Base-by-base conservation (phyloP, 2,113 vertebrate genomes). In the Brachyistius frenatus region DNA sequence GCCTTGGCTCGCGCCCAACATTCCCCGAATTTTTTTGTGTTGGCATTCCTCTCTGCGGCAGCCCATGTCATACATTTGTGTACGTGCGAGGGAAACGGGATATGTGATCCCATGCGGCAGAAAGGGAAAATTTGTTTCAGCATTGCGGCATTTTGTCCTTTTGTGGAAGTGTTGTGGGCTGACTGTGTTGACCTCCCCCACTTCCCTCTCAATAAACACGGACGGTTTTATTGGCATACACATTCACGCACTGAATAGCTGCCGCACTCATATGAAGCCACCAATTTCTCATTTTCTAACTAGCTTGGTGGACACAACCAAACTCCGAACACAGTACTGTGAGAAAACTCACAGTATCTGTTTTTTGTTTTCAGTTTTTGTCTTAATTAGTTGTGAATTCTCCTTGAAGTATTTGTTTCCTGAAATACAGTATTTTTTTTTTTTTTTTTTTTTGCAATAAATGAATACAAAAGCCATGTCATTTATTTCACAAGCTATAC, bases 101-200 rank as follows among this genome's bases (percentile, higher is more conserved):
- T 88, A 88, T 87, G 66, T 83, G 89, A 89, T 89, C 80, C 90
- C 61, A 66, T 66, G 66, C 55, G 80, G 91, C 90, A 86, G 73
- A 92, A 85, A 86, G 66, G 84, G 78, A 93, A 86, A 83, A 85
- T 90, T 92, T 87, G 84, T 94, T 94, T 92, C 83, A 91, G 79
- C 86, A 72, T 92, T 72, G 73, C 35, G 11, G 86, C 84, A 67
- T 91, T 93, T 91, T 91, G 74, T 91, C 90, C 88, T 92, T 94
- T 92, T 92, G 93, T 92, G 90, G 85, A 92, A 89, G 83, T 77
- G 81, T 23, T 23, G 23, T 78, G 68, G 68, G 66, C 81, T 73
- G n/a, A 35, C 41, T 66, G 50, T 66, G 32, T 80, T 57, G 44
- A 83, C 84, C 81, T 63, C 49, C 71, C 83, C 57, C 36, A 63